phyloP scores from a whole-genome alignment of 1,140 invertebrate species.

The Heliconius hermathena region DNA sequence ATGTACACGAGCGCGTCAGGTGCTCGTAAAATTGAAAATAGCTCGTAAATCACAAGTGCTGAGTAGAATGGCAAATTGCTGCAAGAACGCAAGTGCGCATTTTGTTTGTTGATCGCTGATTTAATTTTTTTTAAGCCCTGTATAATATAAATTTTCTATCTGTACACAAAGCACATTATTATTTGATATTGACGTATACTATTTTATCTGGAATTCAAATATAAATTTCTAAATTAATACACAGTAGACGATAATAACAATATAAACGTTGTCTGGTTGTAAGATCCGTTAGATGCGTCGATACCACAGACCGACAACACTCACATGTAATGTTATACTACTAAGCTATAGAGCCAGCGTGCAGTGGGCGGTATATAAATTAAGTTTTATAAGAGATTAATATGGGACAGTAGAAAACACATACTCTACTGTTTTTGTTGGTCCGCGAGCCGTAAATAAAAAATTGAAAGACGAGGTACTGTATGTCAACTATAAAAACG shows the following conservation, averaged over 20 bases:
- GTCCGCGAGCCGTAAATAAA: conserved; percentile 54
- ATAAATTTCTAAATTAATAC: background rate
- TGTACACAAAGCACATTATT: background rate
- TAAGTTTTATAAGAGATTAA: conserved; percentile 63
- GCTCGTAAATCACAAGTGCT: conserved; percentile 68
- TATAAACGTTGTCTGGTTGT: conserved; percentile 6
- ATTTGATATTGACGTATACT: background rate
- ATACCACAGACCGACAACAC: background rate
- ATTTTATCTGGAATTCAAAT: background rate
- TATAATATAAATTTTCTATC: too few species aligned
- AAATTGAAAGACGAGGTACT: conserved; percentile 48
- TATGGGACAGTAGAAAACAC: conserved; percentile 54
- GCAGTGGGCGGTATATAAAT: conserved; percentile 61
- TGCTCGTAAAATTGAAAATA: conserved; percentile 72
- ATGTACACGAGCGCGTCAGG: conserved; percentile 57
- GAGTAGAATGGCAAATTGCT: conserved; percentile 63
- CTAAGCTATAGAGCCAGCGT: background rate
- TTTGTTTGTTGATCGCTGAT: conserved; percentile 55
- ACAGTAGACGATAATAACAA: background rate
- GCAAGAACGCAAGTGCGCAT: conserved; percentile 62
- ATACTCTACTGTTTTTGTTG: conserved; percentile 59
- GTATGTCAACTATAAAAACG: conserved; percentile 70
- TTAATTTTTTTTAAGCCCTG: background rate
- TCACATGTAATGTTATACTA: conserved; percentile 22
- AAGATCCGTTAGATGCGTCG: conserved; percentile 1